These are phyloP conservation scores for Lasioglossum albipes DNA, from an alignment of 1,140 invertebrate species.

Conservation along the genomic window DNA sequence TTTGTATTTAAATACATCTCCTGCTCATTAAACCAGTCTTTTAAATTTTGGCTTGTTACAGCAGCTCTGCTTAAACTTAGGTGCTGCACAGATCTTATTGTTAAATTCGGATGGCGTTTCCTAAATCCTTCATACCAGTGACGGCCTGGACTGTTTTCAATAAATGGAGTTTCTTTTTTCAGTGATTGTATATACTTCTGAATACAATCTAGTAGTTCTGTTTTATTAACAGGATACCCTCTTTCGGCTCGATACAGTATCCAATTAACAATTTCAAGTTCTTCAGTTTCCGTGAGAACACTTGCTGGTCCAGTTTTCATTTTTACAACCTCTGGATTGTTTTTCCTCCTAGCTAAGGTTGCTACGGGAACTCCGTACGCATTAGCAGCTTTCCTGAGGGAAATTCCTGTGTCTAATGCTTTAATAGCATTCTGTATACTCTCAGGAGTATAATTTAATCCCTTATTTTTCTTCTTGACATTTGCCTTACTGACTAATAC, in stretches of 20 bases:
- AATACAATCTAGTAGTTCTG: slow-evolving; percentile 35
- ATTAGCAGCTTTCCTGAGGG: slow-evolving; percentile 3
- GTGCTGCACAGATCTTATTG: slow-evolving; percentile 62
- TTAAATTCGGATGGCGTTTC: slow-evolving; percentile 52
- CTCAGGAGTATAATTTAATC: slow-evolving; percentile 18
- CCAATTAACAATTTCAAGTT: slow-evolving; percentile 34
- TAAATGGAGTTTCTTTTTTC: slow-evolving; percentile 46
- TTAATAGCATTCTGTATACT: slow-evolving; percentile 3
- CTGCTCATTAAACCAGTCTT: slow-evolving; percentile 62
- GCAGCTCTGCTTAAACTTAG: slow-evolving; percentile 22
- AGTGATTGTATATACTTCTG: slow-evolving; percentile 37
- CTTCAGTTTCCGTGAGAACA: slow-evolving; percentile 19
- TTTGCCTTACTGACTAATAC: background rate
- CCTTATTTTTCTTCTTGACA: background rate
- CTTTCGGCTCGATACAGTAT: slow-evolving; percentile 26
- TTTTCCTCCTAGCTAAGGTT: slow-evolving; percentile 18
- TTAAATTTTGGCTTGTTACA: slow-evolving; percentile 29
- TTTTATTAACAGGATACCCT: slow-evolving; percentile 40
- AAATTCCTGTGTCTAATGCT: slow-evolving; percentile 4
- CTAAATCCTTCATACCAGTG: slow-evolving; percentile 62
- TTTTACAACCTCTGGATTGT: background rate
- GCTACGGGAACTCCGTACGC: slow-evolving; percentile 21
- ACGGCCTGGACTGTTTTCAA: slow-evolving; percentile 43
- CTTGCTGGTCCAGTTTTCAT: slow-evolving; percentile 23
- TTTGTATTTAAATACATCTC: slow-evolving; percentile 46